Evolutionary conservation across 2,797 vertebrate genomes (phyloP).

Genomic region (Syndactyla subalaris): DNA sequence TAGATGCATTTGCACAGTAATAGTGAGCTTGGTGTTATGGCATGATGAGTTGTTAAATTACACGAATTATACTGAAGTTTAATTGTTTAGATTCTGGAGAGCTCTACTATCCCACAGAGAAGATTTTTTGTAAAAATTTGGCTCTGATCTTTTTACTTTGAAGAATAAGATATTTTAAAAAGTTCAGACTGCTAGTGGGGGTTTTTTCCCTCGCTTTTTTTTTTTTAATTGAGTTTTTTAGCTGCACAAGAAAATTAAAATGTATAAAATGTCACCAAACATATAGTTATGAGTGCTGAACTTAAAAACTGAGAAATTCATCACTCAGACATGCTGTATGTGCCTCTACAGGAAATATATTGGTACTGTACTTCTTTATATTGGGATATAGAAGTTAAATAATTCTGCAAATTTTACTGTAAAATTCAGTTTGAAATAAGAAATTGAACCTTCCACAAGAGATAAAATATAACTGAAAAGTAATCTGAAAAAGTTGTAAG

Average conservation of each 20-base stretch:
- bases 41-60: slow-evolving; percentile 6
- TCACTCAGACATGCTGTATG: not conserved
- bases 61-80: not conserved
- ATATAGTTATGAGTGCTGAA: not conserved
- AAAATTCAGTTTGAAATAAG: not conserved
- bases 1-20: not conserved
- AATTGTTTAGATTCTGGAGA: slow-evolving; percentile 4
- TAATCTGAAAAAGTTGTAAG: not conserved
- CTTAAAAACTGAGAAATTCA: not conserved
- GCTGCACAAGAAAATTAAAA: not conserved
- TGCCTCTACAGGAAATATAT: not conserved
- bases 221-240: not conserved
- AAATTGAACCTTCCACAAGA: not conserved
- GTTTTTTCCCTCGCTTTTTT: not conserved
- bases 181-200: not conserved
- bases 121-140: not conserved
- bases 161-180: not conserved
- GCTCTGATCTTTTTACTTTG: not conserved
- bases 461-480: not conserved
- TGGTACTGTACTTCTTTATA: not conserved
- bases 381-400: not conserved
- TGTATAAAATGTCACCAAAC: not conserved
- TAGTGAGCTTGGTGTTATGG: not conserved
- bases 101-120: not conserved
- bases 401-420: not conserved